Base-by-base conservation (phyloP, 1,140 invertebrate genomes). In the Apis dorsata region DNA sequence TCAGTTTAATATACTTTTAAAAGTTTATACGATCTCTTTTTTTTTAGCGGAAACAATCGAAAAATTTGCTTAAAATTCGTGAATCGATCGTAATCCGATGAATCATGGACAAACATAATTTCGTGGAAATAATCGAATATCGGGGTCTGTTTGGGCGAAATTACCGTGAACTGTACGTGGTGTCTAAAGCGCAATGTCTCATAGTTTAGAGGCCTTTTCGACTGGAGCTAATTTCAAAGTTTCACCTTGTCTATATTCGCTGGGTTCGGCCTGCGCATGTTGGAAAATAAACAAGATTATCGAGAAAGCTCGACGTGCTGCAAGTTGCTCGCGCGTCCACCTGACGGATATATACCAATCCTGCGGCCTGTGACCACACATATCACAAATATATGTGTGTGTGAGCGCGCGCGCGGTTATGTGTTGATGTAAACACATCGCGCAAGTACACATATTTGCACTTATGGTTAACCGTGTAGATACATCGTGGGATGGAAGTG, bases 231-330 rank as follows among this genome's bases (percentile, higher is more conserved):
- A 74, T 57, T 24, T 19, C 49, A 15, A 78, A 82, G 81, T 77
- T 82, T 70, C 74, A 15, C 5, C 21, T 19, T 44, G 74, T 44
- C 53, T 69, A 59, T 44, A 62, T 59, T 53, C 63, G n/a, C 1
- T 19, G n/a, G n/a, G 24, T 13, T 44, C 19, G 57, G 44, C 49
- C 59, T 60, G 65, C 62, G 59, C 60, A 63, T 57, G 57, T 55
- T 57, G 74, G 73, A 79, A 62, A 80, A 86, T 80, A 83, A 86
- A 86, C 83, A 87, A 84, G 86, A 86, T 87, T 80, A 86, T 83
- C 68, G 76, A 75, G 70, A 60, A 71, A 70, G 71, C 74, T 83
- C n/a, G 21, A 15, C 17, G n/a, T 44, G 60, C 59, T 59, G 63
- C 59, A 76, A 70, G 65, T 78, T 82, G 74, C 66, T 62, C 78